phyloP scores from a whole-genome alignment of 2,888 invertebrate genomes.

The Euproctis similis region DNA sequence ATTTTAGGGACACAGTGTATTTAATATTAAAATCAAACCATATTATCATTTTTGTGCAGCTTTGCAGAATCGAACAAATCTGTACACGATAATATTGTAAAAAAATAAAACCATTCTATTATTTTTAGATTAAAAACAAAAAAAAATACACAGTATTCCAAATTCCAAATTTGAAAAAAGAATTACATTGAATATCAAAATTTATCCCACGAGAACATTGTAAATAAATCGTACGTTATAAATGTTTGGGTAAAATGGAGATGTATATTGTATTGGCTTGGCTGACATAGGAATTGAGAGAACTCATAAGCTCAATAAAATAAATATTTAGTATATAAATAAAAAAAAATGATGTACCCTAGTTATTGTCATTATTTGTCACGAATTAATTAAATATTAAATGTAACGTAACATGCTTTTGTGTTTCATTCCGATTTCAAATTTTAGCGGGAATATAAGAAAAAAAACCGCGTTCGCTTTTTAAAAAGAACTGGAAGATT shows the following conservation, averaged over 20 bases:
- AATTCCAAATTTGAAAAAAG: no score
- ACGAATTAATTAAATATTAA: conserved; percentile 57
- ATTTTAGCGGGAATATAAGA: conserved; percentile 6
- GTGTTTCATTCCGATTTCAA: conserved; percentile 26
- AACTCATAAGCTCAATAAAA: conserved; percentile 66
- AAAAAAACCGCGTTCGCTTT: no score
- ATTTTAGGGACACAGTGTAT: conserved; percentile 22
- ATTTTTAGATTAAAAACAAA: no score
- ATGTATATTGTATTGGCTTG: no score
- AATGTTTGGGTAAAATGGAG: conserved; percentile 31
- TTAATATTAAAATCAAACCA: no score
- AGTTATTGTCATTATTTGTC: conserved; percentile 65
- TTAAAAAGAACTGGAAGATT: conserved; percentile 23
- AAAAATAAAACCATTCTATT: background rate
- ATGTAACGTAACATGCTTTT: conserved; percentile 49
- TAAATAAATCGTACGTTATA: conserved; percentile 36
- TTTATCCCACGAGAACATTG: conserved; percentile 36
- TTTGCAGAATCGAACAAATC: no score
- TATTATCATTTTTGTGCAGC: no score
- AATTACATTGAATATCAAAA: no score
- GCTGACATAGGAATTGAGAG: conserved; percentile 70
- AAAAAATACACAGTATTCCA: no score
- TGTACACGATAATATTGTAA: background rate
- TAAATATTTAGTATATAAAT: conserved; percentile 44
- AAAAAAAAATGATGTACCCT: conserved; percentile 47